Evolutionary conservation across 1,140 invertebrate species (phyloP).

Genomic region (Halictus rubicundus): DNA sequence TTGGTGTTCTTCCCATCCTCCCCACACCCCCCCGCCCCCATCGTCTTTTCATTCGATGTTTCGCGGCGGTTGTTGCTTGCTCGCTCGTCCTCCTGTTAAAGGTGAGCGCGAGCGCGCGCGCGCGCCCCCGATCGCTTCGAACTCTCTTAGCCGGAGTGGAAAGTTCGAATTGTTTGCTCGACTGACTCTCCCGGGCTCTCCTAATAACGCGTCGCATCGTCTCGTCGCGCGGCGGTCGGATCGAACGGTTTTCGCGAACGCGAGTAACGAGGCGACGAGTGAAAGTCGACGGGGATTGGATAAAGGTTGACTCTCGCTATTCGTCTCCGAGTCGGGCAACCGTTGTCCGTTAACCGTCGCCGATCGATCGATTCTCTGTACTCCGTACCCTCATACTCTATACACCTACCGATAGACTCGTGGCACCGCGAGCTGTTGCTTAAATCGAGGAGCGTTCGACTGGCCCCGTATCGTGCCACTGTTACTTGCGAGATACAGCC

Average conservation of each 20-base stretch:
- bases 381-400: too few species aligned
- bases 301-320: not conserved
- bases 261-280: not conserved
- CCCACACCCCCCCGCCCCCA: too few species aligned
- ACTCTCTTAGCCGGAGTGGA: slow-evolving; percentile 1
- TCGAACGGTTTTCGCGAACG: not conserved
- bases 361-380: too few species aligned
- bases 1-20: too few species aligned
- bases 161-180: slow-evolving; percentile 31
- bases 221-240: not conserved
- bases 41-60: slow-evolving; percentile 3
- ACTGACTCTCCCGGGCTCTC: not conserved
- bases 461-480: too few species aligned
- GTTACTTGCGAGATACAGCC: too few species aligned
- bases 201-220: slow-evolving; percentile 5
- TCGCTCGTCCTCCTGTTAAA: not conserved
- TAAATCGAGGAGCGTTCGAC: too few species aligned
- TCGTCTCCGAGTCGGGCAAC: not conserved
- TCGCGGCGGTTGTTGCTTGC: slow-evolving; percentile 15
- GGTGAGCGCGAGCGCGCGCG: too few species aligned
- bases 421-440: too few species aligned
- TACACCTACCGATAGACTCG: too few species aligned
- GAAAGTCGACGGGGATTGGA: slow-evolving; percentile 4
- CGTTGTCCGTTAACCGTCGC: not conserved
- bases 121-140: not conserved